Percentiles rank a stretch among this genome's conserved stretches.
Evolutionary conservation across 2,113 vertebrate genomes (phyloP).

Genomic region (Polyodon spathula): DNA sequence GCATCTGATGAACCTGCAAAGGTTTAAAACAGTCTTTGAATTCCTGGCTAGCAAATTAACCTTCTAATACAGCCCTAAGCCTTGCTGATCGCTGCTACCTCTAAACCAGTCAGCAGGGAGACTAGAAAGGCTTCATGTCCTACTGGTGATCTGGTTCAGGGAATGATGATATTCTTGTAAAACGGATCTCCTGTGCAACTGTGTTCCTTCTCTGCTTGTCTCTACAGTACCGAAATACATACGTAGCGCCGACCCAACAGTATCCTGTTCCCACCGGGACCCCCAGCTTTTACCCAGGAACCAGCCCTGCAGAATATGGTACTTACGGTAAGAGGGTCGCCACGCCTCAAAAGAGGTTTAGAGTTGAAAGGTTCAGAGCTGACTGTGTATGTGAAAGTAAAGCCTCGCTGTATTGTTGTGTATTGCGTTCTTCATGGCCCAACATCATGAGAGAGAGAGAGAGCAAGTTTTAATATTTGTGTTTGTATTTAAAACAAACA

Average conservation of each 20-base stretch:
- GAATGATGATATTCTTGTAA: too few relatives aligned
- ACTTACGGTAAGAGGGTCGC: constrained; percentile 72
- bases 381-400: background rate
- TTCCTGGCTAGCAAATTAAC: too few relatives aligned
- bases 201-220: constrained; percentile 13
- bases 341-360: constrained; percentile 32
- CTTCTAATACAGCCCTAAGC: too few relatives aligned
- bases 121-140: too few relatives aligned
- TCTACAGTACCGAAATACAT: constrained; percentile 76
- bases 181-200: background rate
- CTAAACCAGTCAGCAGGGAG: too few relatives aligned
- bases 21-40: too few relatives aligned
- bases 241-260: constrained; percentile 83
- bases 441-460: background rate
- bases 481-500: too few relatives aligned
- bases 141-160: too few relatives aligned
- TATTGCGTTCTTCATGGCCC: background rate
- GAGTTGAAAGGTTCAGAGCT: constrained; percentile 16
- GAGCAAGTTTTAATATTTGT: background rate
- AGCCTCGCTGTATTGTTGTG: too few relatives aligned
- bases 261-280: constrained; percentile 82
- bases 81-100: too few relatives aligned
- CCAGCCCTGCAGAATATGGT: constrained; percentile 85
- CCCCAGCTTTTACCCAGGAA: constrained; percentile 82
- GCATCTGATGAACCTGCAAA: too few relatives aligned